These are phyloP conservation scores for Philaethria dido DNA, from an alignment of 2,888 invertebrate species.

Conservation along the genomic window DNA sequence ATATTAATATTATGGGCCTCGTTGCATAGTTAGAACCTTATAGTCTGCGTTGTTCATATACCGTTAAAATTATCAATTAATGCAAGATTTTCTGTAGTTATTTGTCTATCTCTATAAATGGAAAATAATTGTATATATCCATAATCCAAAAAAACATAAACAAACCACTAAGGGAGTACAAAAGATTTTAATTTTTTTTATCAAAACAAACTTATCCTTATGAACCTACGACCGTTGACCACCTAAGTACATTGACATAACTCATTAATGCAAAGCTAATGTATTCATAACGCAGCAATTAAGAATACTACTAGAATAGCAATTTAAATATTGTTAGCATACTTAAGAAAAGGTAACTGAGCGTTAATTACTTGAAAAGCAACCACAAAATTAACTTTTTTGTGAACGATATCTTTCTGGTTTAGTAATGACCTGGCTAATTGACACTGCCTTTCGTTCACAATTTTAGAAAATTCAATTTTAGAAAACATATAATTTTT, in stretches of 20 bases:
- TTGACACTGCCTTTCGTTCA: neutral
- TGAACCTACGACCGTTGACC: conserved; percentile 10
- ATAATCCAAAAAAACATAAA: neutral
- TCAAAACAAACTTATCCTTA: neutral
- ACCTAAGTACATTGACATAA: neutral
- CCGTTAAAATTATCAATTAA: too few relatives aligned
- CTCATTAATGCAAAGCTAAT: conserved; percentile 8
- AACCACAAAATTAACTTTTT: neutral
- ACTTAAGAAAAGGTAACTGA: neutral
- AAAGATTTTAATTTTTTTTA: neutral
- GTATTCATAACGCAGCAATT: conserved; percentile 7
- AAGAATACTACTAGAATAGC: neutral
- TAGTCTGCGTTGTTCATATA: too few relatives aligned
- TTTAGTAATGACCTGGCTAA: neutral
- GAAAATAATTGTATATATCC: too few relatives aligned
- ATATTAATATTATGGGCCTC: too few relatives aligned
- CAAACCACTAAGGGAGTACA: neutral
- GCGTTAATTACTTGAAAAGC: neutral
- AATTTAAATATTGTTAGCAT: conserved; percentile 10
- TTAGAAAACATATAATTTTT: too few relatives aligned
- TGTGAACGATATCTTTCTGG: neutral
- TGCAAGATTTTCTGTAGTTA: too few relatives aligned
- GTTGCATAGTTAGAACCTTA: too few relatives aligned
- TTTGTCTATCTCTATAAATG: too few relatives aligned
- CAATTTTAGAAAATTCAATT: neutral